Evolutionary conservation across 2,797 vertebrate species (phyloP), one percentile per base, ranked within the genome.

Genomic region (Xyrichtys novacula): DNA sequence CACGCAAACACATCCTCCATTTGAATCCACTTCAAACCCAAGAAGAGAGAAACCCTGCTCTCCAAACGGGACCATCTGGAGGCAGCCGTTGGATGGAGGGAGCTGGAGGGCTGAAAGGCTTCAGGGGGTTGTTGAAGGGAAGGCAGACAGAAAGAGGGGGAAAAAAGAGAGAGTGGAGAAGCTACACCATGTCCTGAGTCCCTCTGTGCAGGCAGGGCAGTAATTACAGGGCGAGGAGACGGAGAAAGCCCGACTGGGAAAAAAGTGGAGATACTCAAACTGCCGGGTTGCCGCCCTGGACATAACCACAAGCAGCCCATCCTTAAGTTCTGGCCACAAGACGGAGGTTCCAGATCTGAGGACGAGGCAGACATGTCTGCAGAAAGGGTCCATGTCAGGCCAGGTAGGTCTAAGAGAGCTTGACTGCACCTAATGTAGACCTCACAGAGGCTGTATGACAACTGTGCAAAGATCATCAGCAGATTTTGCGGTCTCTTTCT

Each of bases 141-240:
- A 76, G 71, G 67, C 34, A 72, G 64, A 65, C 32, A 59, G n/a
- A 58, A 65, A 66, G 19, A 5, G 11, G 12, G 49, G 29, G n/a
- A n/a, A n/a, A n/a, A 54, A 66, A 56, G 50, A 82, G 39, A 75
- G 54, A 68, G 72, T 2, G 26, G 53, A 71, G 75, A 47, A 70
- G 74, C 78, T 77, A 47, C 85, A 86, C 85, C 85, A 72, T 85
- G 88, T 59, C 70, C 79, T 81, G 85, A 81, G 89, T 84, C 76
- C 56, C 73, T 73, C 75, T 85, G 65, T 78, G 74, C 58, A 80
- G 76, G 65, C 83, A 65, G 76, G 79, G 57, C 42, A 39, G 72
- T 94, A 94, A 95, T 94, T 95, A 95, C 91, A 95, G 91, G 89
- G 91, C 73, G 46, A 69, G 68, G 69, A 60, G 69, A 60, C 59